Evolutionary conservation across 2,888 invertebrate genomes (phyloP).

Genomic region (Enoplolaimus lenunculus): DNA sequence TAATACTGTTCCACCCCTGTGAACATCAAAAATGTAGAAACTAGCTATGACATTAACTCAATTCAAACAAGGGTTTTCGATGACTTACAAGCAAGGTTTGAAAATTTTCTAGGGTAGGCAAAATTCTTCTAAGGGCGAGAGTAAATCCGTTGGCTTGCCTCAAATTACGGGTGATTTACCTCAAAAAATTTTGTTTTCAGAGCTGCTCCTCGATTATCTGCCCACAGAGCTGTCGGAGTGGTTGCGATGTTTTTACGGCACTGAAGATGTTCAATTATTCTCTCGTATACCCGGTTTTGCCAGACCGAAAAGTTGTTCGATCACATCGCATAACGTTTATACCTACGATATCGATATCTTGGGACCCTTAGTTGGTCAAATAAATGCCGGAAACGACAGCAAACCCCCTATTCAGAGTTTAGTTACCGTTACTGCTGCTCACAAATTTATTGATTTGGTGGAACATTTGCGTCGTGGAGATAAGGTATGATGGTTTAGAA

Average conservation of each 20-base stretch:
- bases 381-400: neutral
- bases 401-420: constrained; percentile 22
- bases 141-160: no score
- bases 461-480: constrained; percentile 32
- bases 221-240: constrained; percentile 32
- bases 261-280: constrained; percentile 21
- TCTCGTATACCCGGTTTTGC: neutral
- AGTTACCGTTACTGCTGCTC: constrained; percentile 28
- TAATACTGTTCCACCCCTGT: no score
- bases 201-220: constrained; percentile 32
- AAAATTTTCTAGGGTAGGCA: no score
- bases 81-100: no score
- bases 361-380: neutral
- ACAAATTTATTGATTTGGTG: constrained; percentile 30
- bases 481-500: constrained; percentile 22
- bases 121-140: no score
- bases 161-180: no score
- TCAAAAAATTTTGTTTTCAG: no score
- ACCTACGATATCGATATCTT: constrained; percentile 26
- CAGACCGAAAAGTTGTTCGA: constrained; percentile 4
- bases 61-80: no score
- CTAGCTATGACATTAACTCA: no score
- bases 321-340: constrained; percentile 20
- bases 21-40: no score
- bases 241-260: constrained; percentile 34